These are phyloP conservation scores for Athene cunicularia DNA, from an alignment of 2,113 vertebrate genomes.

Conservation along the genomic window DNA sequence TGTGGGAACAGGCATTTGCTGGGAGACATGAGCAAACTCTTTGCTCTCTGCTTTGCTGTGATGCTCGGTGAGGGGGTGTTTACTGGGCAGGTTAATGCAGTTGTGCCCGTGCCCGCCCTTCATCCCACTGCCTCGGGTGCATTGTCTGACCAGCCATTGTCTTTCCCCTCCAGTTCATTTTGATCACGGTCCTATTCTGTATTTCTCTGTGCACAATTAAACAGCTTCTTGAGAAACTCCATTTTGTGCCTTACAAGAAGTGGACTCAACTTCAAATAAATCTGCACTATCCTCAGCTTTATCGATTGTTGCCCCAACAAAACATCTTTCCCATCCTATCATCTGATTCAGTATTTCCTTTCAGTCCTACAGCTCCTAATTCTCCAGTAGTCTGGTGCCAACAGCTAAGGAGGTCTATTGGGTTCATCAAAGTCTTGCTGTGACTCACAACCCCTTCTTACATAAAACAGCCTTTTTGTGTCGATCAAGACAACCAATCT, in stretches of 20 bases:
- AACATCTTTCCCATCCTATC: not conserved
- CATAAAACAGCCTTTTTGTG: not conserved
- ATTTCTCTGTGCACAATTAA: not conserved
- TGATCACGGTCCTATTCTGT: not conserved
- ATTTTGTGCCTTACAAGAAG: not conserved
- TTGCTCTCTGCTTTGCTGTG: not conserved
- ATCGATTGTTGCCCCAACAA: not conserved
- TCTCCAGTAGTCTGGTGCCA: not conserved
- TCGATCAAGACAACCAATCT: not conserved
- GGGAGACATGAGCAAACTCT: not conserved
- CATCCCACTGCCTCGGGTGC: not conserved
- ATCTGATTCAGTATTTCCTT: not conserved
- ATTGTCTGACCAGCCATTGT: not conserved
- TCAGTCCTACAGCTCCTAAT: not conserved
- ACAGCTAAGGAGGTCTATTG: not conserved
- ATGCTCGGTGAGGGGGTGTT: not conserved
- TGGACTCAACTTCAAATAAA: not conserved
- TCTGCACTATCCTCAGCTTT: not conserved
- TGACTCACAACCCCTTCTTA: constrained; percentile 9
- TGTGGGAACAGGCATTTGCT: constrained; percentile 4
- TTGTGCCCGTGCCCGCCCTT: not conserved
- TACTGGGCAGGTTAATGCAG: not conserved
- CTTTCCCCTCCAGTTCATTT: not conserved
- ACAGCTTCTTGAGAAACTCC: not conserved
- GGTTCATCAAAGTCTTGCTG: not conserved